Percentiles rank a stretch among this genome's conserved stretches.
Evolutionary conservation across 1,140 invertebrate genomes (phyloP).

Genomic region (Phortica variegata): DNA sequence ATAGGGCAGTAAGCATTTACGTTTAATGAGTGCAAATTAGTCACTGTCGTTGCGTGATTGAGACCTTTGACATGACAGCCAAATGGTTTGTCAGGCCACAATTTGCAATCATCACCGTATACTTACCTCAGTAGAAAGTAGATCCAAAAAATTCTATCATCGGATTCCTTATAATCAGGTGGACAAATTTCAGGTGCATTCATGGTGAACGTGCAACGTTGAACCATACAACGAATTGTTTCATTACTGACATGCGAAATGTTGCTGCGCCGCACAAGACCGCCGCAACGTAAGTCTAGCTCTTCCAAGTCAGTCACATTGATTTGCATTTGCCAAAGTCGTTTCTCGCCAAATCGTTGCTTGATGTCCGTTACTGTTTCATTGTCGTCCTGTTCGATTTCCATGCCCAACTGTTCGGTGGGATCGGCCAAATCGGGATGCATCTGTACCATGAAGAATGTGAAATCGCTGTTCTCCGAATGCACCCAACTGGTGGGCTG

Average conservation of each 20-base stretch:
- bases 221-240: slow-evolving; percentile 68
- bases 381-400: slow-evolving; percentile 69
- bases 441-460: slow-evolving; percentile 67
- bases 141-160: slow-evolving; percentile 74
- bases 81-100: too few relatives aligned
- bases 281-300: slow-evolving; percentile 70
- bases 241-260: slow-evolving; percentile 62
- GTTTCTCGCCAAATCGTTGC: slow-evolving; percentile 66
- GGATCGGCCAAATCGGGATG: slow-evolving; percentile 70
- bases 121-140: slow-evolving; percentile 67
- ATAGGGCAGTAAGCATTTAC: too few relatives aligned
- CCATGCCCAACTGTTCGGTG: slow-evolving; percentile 70
- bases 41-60: too few relatives aligned
- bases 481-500: slow-evolving; percentile 42
- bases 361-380: slow-evolving; percentile 67
- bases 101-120: too few relatives aligned
- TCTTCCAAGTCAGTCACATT: slow-evolving; percentile 70
- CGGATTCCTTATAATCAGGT: slow-evolving; percentile 71
- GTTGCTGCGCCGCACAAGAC: slow-evolving; percentile 65
- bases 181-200: slow-evolving; percentile 73
- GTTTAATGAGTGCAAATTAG: too few relatives aligned
- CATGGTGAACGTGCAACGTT: slow-evolving; percentile 64
- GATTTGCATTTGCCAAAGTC: slow-evolving; percentile 64
- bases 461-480: slow-evolving; percentile 58
- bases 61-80: too few relatives aligned